These are phyloP conservation scores for Riptortus pedestris DNA, from an alignment of 1,140 invertebrate genomes.

Conservation along the genomic window DNA sequence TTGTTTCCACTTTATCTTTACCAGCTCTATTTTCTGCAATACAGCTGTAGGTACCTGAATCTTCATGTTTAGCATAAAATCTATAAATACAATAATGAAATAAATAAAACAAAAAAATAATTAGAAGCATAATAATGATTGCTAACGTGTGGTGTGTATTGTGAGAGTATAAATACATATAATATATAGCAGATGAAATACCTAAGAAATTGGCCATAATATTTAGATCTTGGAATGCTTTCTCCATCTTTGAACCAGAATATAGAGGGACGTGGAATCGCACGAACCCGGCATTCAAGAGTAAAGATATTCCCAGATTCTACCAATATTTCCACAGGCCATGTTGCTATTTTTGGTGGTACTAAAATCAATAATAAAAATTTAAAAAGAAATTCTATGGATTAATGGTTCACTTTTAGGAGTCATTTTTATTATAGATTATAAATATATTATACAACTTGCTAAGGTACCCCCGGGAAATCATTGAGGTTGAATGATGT, in stretches of 20 bases:
- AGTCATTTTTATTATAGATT: background rate
- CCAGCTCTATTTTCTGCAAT: conserved; percentile 26
- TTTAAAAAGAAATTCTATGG: background rate
- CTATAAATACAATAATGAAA: conserved; percentile 16
- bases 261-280: conserved; percentile 25
- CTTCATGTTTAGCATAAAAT: conserved; percentile 18
- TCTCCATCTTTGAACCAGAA: conserved; percentile 21
- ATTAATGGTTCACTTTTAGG: conserved; percentile 2
- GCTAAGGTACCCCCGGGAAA: too few species aligned
- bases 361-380: conserved; percentile 26
- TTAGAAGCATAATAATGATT: too few species aligned
- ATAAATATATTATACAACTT: too few species aligned
- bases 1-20: conserved; percentile 15
- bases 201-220: conserved; percentile 14
- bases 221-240: background rate
- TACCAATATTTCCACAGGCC: conserved; percentile 14
- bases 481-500: too few species aligned
- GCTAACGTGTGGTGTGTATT: too few species aligned
- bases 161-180: too few species aligned
- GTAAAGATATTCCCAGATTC: conserved; percentile 28
- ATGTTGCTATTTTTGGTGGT: conserved; percentile 26
- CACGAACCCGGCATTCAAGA: conserved; percentile 29
- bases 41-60: conserved; percentile 30
- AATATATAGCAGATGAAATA: too few species aligned
- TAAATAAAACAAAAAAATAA: too few species aligned